phyloP scores from a whole-genome alignment of 1,140 invertebrate species.

The Dendroctonus ponderosae region DNA sequence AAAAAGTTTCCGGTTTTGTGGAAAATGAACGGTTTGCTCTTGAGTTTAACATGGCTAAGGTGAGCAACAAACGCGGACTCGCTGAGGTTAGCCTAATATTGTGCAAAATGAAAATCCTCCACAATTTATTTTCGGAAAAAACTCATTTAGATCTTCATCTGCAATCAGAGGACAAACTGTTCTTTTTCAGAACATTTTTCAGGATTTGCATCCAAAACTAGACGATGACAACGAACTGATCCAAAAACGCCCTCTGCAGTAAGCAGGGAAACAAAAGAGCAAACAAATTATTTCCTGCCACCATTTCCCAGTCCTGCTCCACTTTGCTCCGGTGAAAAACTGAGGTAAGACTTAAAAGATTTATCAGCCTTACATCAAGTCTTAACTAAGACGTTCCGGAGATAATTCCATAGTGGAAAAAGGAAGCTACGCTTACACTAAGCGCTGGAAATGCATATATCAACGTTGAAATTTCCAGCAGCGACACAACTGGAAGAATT shows the following conservation, averaged over 20 bases:
- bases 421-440: slow-evolving; percentile 24
- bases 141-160: too few species aligned
- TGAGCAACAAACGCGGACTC: too few species aligned
- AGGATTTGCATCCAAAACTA: too few species aligned
- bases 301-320: not conserved
- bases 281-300: not conserved
- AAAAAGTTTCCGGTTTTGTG: slow-evolving; percentile 3
- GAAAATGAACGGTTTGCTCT: not conserved
- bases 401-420: slow-evolving; percentile 20
- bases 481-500: not conserved
- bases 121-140: too few species aligned
- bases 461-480: slow-evolving; percentile 19
- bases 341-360: slow-evolving; percentile 7
- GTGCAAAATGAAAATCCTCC: too few species aligned
- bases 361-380: slow-evolving; percentile 27
- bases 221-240: too few species aligned
- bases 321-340: slow-evolving; percentile 7
- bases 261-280: not conserved
- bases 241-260: too few species aligned
- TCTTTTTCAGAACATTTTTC: too few species aligned
- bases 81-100: too few species aligned
- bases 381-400: slow-evolving; percentile 30
- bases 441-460: slow-evolving; percentile 27
- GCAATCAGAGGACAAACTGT: too few species aligned
- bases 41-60: too few species aligned